Base-by-base conservation (phyloP, 2,113 vertebrate genomes). In the Zingel zingel region DNA sequence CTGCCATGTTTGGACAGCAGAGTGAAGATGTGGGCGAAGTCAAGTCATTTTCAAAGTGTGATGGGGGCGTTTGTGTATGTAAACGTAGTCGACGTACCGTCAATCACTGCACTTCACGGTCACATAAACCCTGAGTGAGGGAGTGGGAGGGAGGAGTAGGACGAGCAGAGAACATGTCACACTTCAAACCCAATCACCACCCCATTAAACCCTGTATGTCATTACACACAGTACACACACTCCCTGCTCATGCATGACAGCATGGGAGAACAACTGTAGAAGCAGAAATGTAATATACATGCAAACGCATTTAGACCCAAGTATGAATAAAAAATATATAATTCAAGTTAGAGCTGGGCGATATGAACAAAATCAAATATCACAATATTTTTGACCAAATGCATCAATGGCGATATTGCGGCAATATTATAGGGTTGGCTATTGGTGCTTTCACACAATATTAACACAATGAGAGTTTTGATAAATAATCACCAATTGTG, bases 71-170 rank as follows among this genome's bases (percentile, higher is more conserved):
- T 80, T 62, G 80, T 51, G 79, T 65, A 9, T 11, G 74, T 58
- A 45, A 73, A 61, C 23, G 25, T 3, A 10, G 74, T 7, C 23
- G 5, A 12, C 12, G 0, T 36, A 0, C 43, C 51, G 2, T 88
- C 76, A 57, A 61, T 82, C 77, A 70, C 43, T 4, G 19, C 67
- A 27, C 77, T 90, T 89, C 85, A 81, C 51, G 74, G 65, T 77
- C 73, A 33, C 80, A 58, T 80, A 75, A 83, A 85, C 33, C 75
- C 79, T 8, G 18, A 23, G 54, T 6, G 56, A n/a, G 10, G 12
- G 63, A 1, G 23, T 21, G 3, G 3, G 3, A 2, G 21, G 39
- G 39, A 2, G 27, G n/a, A 51, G 51, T 36, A n/a, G 9, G 25
- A 16, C 1, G 63, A 67, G 36, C 23, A 39, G 71, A 30, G 47